Evolutionary conservation across 2,797 vertebrate species (phyloP).

Genomic region (Myotis daubentonii): DNA sequence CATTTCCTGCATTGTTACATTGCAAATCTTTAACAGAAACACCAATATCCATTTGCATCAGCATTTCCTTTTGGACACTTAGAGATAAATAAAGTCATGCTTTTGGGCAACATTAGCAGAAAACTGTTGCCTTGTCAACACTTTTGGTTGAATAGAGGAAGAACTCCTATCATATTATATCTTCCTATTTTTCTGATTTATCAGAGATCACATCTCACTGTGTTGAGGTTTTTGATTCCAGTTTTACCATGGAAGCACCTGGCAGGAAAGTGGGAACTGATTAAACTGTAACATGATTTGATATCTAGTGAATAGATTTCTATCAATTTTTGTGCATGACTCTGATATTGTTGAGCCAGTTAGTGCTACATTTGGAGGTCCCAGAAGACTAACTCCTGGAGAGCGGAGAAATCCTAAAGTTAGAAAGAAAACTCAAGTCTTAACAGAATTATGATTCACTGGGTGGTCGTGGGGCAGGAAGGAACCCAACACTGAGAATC

Average conservation of each 20-base stretch:
- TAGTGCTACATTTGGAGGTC: constrained; percentile 23
- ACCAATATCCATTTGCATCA: constrained; percentile 17
- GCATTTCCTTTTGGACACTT: constrained; percentile 47
- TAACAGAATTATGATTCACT: constrained; percentile 21
- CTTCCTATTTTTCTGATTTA: constrained; percentile 36
- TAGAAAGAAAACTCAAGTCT: constrained; percentile 27
- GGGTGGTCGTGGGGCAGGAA: background rate
- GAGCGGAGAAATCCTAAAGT: constrained; percentile 23
- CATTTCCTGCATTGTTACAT: background rate
- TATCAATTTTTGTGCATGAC: constrained; percentile 35
- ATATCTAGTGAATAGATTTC: constrained; percentile 39
- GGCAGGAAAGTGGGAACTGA: background rate
- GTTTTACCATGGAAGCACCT: constrained; percentile 18
- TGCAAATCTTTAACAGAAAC: constrained; percentile 37
- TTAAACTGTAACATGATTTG: constrained; percentile 54
- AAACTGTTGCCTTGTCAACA: constrained; percentile 2
- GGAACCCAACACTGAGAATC: background rate
- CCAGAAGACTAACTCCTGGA: background rate
- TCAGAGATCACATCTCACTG: background rate
- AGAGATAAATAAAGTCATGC: constrained; percentile 8
- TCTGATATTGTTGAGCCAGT: constrained; percentile 14
- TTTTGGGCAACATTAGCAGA: constrained; percentile 27
- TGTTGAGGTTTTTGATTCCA: background rate
- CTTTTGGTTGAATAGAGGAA: constrained; percentile 21
- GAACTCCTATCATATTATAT: constrained; percentile 34